phyloP scores from a whole-genome alignment of 2,888 invertebrate genomes.

The Ypsolopha sequella region DNA sequence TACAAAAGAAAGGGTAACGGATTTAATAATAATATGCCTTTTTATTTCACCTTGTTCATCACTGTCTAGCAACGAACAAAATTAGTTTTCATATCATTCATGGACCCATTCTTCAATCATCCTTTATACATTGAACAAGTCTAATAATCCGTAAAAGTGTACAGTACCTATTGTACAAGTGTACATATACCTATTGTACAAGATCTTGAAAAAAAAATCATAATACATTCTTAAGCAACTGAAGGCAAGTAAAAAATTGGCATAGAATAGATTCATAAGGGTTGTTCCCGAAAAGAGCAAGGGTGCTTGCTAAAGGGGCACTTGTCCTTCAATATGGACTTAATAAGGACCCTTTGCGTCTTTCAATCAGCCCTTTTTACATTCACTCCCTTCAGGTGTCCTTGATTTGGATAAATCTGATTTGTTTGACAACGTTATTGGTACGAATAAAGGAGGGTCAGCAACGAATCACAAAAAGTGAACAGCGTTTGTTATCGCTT shows the following conservation, averaged over 20 bases:
- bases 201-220: conserved; percentile 16
- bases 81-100: conserved; percentile 1
- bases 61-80: not conserved
- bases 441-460: conserved; percentile 47
- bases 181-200: conserved; percentile 2
- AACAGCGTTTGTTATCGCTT: conserved; percentile 43
- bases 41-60: no score
- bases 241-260: conserved; percentile 35
- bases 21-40: no score
- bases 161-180: conserved; percentile 18
- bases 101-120: not conserved
- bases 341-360: conserved; percentile 52
- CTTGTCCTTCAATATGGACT: conserved; percentile 59
- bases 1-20: no score
- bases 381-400: conserved; percentile 54
- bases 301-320: conserved; percentile 30
- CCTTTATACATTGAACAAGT: conserved; percentile 1
- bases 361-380: conserved; percentile 45
- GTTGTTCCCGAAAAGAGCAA: conserved; percentile 61
- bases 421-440: conserved; percentile 54
- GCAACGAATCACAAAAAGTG: conserved; percentile 30
- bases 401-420: conserved; percentile 58
- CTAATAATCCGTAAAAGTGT: conserved; percentile 18
- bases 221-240: conserved; percentile 24
- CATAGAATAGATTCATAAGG: conserved; percentile 35